Evolutionary conservation across 2,888 invertebrate species (phyloP).

Genomic region (Leptinotarsa haldemani): DNA sequence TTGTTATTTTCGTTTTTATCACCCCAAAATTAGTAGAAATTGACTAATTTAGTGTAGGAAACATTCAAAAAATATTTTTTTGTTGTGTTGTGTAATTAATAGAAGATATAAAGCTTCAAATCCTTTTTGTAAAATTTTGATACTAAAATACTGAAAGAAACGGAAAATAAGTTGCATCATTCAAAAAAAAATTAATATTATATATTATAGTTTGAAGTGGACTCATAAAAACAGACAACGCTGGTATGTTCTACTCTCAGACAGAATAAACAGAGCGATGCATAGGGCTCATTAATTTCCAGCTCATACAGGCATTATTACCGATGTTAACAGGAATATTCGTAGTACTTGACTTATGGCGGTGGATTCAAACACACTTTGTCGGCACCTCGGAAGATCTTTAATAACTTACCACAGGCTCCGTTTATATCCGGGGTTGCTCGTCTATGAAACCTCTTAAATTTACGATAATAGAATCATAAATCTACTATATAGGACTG

Average conservation of each 20-base stretch:
- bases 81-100: too few relatives aligned
- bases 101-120: too few relatives aligned
- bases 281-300: background rate
- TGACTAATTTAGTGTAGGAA: too few relatives aligned
- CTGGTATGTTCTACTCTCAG: background rate
- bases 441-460: slow-evolving; percentile 23
- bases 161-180: too few relatives aligned
- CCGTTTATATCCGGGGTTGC: slow-evolving; percentile 28
- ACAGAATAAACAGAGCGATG: background rate
- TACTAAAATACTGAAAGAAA: too few relatives aligned
- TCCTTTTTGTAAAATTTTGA: too few relatives aligned
- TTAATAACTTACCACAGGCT: slow-evolving; percentile 20
- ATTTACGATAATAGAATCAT: slow-evolving; percentile 33
- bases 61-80: too few relatives aligned
- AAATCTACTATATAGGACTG: slow-evolving; percentile 23
- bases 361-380: slow-evolving; percentile 27
- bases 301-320: slow-evolving; percentile 13
- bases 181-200: too few relatives aligned
- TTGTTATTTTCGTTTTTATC: too few relatives aligned
- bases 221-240: too few relatives aligned
- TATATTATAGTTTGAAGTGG: too few relatives aligned
- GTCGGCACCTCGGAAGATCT: slow-evolving; percentile 30
- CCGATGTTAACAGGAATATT: slow-evolving; percentile 37
- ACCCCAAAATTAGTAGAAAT: too few relatives aligned
- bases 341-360: slow-evolving; percentile 29